Percentiles rank a stretch among this genome's conserved stretches.
Evolutionary conservation across 2,888 invertebrate species (phyloP).

Genomic region (Brenthis ino): DNA sequence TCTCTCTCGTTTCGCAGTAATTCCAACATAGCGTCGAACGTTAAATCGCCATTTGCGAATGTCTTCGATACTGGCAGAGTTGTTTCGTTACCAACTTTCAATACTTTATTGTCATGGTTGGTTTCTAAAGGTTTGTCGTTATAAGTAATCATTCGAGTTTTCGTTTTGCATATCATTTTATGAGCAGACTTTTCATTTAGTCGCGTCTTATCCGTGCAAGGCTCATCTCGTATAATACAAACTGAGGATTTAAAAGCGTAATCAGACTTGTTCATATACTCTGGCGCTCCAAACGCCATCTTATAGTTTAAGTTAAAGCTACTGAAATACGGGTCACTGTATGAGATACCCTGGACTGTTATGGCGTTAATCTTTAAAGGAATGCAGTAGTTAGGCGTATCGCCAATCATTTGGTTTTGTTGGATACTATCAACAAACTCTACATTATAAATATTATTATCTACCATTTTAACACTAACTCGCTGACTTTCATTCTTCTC

Average conservation of each 20-base stretch:
- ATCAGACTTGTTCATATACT: conserved; percentile 84
- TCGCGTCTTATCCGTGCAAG: conserved; percentile 70
- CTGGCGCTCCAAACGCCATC: conserved; percentile 80
- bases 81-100: conserved; percentile 56
- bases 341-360: conserved; percentile 84
- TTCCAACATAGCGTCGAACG: conserved; percentile 74
- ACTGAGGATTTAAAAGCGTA: conserved; percentile 84
- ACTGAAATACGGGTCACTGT: conserved; percentile 83
- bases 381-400: conserved; percentile 82
- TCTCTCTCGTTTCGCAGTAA: conserved; percentile 62
- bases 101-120: conserved; percentile 78
- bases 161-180: conserved; percentile 69
- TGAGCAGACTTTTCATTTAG: conserved; percentile 73
- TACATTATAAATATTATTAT: conserved; percentile 83
- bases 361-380: conserved; percentile 83
- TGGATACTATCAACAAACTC: conserved; percentile 82
- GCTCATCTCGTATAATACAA: conserved; percentile 81
- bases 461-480: conserved; percentile 81
- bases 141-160: conserved; percentile 70
- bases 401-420: conserved; percentile 83
- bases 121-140: conserved; percentile 65
- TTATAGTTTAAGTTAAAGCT: conserved; percentile 83
- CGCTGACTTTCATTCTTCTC: conserved; percentile 81
- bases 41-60: conserved; percentile 78
- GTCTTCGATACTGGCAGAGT: conserved; percentile 55